Percentiles rank a stretch among this genome's conserved stretches.
phyloP scores from a whole-genome alignment of 2,113 vertebrate species.

The Callocephalon fimbriatum region DNA sequence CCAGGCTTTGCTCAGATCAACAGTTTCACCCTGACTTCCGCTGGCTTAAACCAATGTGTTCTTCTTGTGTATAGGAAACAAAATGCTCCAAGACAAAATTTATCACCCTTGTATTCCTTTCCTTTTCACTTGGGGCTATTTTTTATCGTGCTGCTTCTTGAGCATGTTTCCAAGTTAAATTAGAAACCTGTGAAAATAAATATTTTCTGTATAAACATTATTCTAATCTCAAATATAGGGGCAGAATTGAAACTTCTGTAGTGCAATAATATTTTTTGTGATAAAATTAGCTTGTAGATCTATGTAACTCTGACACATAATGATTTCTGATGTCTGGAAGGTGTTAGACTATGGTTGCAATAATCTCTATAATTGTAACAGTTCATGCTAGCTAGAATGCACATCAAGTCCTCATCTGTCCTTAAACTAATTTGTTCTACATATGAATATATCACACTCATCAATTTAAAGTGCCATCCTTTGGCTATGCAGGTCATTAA shows the following conservation, averaged over 20 bases:
- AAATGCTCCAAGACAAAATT: constrained; percentile 27
- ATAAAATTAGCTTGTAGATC: constrained; percentile 24
- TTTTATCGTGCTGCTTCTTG: background rate
- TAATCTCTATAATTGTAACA: constrained; percentile 77
- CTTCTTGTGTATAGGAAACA: background rate
- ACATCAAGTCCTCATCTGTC: constrained; percentile 80
- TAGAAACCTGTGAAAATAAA: constrained; percentile 30
- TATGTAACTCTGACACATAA: constrained; percentile 41
- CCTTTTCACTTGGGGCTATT: background rate
- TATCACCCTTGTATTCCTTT: background rate
- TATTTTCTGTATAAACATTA: constrained; percentile 1
- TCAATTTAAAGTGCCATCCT: constrained; percentile 79
- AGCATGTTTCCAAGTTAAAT: background rate
- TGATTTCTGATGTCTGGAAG: constrained; percentile 69
- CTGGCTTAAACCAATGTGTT: background rate
- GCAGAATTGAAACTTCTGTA: constrained; percentile 14
- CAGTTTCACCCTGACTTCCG: background rate
- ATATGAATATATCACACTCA: constrained; percentile 78
- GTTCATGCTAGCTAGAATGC: constrained; percentile 72
- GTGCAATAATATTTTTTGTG: constrained; percentile 54
- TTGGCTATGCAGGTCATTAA: constrained; percentile 75
- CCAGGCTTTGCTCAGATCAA: background rate
- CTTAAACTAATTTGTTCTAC: constrained; percentile 78
- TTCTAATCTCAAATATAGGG: background rate
- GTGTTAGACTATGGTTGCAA: constrained; percentile 69